Conservation (phyloP, 2,888 invertebrate genomes). For the Athrips mouffetella region DNA sequence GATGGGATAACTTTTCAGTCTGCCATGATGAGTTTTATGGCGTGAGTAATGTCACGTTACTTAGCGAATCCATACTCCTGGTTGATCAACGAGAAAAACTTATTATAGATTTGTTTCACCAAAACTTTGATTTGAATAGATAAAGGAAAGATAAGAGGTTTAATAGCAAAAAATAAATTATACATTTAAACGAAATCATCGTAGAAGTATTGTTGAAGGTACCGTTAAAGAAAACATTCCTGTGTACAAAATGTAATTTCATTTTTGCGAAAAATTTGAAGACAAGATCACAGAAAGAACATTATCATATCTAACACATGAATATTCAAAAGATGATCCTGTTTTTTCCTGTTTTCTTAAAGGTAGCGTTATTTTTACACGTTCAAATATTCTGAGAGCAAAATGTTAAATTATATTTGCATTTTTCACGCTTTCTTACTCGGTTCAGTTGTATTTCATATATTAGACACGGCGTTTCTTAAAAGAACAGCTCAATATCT, state of each 20-base stretch:
- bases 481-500: not conserved
- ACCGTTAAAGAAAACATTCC: not conserved
- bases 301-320: not conserved
- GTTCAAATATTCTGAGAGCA: not conserved
- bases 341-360: not conserved
- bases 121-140: too few relatives aligned
- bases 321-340: not conserved
- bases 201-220: not conserved
- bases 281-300: not conserved
- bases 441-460: not conserved
- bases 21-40: conserved; percentile 16
- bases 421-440: not conserved
- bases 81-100: not conserved
- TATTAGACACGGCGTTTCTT: not conserved
- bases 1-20: conserved; percentile 27
- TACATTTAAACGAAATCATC: too few relatives aligned
- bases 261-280: not conserved
- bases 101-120: too few relatives aligned
- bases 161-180: too few relatives aligned
- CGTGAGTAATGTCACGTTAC: conserved; percentile 51
- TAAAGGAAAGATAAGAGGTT: too few relatives aligned
- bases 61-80: conserved; percentile 20
- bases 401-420: not conserved
- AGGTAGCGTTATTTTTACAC: not conserved
- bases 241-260: not conserved